phyloP scores from a whole-genome alignment of 2,797 vertebrate species.

The Cyclura pinguis region DNA sequence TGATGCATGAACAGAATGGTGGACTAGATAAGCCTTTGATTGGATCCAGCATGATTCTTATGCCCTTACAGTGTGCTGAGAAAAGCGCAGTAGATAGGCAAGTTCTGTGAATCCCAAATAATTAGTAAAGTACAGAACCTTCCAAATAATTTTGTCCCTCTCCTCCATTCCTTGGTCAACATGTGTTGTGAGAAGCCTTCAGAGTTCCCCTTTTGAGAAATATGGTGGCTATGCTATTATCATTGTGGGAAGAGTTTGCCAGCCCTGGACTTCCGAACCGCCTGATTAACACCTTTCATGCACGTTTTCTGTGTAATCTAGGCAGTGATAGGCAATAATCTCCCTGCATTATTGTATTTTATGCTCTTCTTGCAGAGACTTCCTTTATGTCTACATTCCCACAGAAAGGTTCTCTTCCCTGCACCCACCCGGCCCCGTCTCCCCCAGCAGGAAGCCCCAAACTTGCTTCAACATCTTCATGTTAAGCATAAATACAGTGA shows the following conservation, averaged over 20 bases:
- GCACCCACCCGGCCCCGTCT: too few species aligned
- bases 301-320: neutral
- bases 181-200: neutral
- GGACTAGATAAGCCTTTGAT: too few species aligned
- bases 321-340: neutral
- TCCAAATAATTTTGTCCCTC: neutral
- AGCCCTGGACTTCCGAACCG: neutral
- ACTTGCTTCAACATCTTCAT: neutral
- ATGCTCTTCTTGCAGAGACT: neutral
- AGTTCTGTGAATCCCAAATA: neutral
- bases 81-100: too few species aligned
- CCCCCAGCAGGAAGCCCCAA: too few species aligned
- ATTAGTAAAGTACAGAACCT: too few species aligned
- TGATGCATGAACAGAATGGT: too few species aligned
- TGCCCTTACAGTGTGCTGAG: too few species aligned
- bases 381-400: neutral
- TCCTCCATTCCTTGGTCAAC: neutral
- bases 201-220: neutral
- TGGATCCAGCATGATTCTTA: too few species aligned
- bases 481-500: neutral
- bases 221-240: neutral
- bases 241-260: neutral
- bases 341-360: neutral
- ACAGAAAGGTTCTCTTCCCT: accelerated
- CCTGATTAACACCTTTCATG: neutral